Conservation (phyloP, 2,113 vertebrate genomes). For the Australoheros scitulus region DNA sequence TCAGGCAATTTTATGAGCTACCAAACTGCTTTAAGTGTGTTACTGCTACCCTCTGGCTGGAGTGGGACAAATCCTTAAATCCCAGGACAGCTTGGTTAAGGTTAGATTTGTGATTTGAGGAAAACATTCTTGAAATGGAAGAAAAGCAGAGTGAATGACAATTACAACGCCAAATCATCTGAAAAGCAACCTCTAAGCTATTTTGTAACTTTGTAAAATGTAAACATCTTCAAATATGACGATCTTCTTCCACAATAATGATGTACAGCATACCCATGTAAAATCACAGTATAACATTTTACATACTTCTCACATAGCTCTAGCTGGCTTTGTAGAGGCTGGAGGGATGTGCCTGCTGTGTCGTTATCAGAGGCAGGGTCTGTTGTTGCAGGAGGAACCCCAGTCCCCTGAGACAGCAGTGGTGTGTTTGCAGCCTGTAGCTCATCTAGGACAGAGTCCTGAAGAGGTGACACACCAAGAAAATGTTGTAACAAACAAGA, state of each 20-base stretch:
- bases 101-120: no score
- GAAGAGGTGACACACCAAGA: neutral
- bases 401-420: slow-evolving; percentile 52
- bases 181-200: no score
- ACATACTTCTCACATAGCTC: slow-evolving; percentile 68
- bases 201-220: no score
- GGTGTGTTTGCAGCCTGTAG: slow-evolving; percentile 74
- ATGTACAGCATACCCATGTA: neutral
- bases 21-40: neutral
- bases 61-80: neutral
- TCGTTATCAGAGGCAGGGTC: slow-evolving; percentile 54
- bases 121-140: no score
- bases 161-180: no score
- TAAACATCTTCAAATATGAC: no score
- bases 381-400: slow-evolving; percentile 57
- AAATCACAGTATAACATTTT: neutral
- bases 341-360: slow-evolving; percentile 77
- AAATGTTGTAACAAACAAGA: neutral
- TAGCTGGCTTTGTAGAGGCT: slow-evolving; percentile 80
- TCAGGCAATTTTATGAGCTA: neutral
- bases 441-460: slow-evolving; percentile 74
- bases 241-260: neutral
- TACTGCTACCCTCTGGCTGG: neutral
- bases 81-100: no score
- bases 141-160: no score